A percentile compares a stretch with the other conserved stretches of the same genome.
Conservation (phyloP, 2,113 vertebrate species). For the Ptychochromis oligacanthus region DNA sequence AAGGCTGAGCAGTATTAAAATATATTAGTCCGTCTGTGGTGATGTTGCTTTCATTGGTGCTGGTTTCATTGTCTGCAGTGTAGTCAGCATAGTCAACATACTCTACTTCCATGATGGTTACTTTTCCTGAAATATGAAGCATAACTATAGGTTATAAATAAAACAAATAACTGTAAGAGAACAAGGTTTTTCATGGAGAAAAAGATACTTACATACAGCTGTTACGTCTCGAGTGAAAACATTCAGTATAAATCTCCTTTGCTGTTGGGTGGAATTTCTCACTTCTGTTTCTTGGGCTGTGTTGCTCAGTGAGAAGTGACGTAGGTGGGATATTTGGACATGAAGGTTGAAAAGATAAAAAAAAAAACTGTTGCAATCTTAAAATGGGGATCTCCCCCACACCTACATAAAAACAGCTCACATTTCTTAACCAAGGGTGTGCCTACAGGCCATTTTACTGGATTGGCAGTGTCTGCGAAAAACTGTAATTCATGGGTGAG, state of each 20-base stretch:
- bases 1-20: background rate
- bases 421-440: background rate
- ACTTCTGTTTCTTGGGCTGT: conserved; percentile 42
- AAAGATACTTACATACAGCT: conserved; percentile 43
- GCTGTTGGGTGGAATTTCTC: conserved; percentile 32
- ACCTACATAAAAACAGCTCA: background rate
- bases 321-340: background rate
- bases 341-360: background rate
- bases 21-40: accelerated
- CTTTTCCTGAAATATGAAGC: conserved; percentile 28
- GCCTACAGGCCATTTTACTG: background rate
- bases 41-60: conserved; percentile 6
- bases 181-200: background rate
- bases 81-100: conserved; percentile 62
- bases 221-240: background rate
- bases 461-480: background rate
- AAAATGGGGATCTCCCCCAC: background rate
- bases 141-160: background rate
- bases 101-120: conserved; percentile 55
- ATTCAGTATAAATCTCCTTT: background rate
- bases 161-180: background rate
- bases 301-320: background rate
- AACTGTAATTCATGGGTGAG: too few species aligned
- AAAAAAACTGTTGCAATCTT: background rate
- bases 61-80: conserved; percentile 37